A percentile compares a stretch with the other conserved stretches of the same genome.
These are phyloP conservation scores for Cuculus canorus DNA, from an alignment of 2,797 vertebrate species.

Conservation along the genomic window DNA sequence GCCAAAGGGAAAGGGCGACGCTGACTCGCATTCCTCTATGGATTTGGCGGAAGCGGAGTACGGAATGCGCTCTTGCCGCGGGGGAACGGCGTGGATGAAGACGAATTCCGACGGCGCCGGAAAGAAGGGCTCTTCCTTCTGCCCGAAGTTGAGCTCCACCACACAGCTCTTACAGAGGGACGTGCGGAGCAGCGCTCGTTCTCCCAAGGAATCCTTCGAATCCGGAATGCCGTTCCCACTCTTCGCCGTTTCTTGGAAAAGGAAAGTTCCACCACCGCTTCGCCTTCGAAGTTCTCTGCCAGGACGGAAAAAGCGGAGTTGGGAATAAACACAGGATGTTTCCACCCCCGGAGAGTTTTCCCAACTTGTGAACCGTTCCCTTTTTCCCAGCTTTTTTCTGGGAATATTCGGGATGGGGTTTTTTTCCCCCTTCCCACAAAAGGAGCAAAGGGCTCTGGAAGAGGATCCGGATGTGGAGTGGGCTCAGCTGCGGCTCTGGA, in stretches of 20 bases:
- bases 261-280: slow-evolving; percentile 77
- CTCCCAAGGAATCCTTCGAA: slow-evolving; percentile 70
- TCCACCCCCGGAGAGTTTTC: too few relatives aligned
- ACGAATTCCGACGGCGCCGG: slow-evolving; percentile 71
- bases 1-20: too few relatives aligned
- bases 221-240: not conserved
- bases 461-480: too few relatives aligned
- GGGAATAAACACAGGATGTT: too few relatives aligned
- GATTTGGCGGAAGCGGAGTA: slow-evolving; percentile 63
- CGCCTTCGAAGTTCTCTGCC: slow-evolving; percentile 84
- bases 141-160: slow-evolving; percentile 83
- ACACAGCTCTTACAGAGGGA: slow-evolving; percentile 76
- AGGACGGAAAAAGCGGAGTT: too few relatives aligned
- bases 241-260: too few relatives aligned
- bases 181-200: slow-evolving; percentile 73
- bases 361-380: too few relatives aligned
- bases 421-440: too few relatives aligned
- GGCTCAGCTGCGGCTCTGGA: too few relatives aligned
- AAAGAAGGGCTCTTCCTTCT: slow-evolving; percentile 81
- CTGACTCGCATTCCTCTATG: not conserved
- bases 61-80: slow-evolving; percentile 72
- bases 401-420: too few relatives aligned
- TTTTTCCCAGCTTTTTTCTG: too few relatives aligned
- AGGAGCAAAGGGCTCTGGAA: too few relatives aligned
- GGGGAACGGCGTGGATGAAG: slow-evolving; percentile 76